phyloP scores from a whole-genome alignment of 1,140 invertebrate species.

The Orchestia grillus region DNA sequence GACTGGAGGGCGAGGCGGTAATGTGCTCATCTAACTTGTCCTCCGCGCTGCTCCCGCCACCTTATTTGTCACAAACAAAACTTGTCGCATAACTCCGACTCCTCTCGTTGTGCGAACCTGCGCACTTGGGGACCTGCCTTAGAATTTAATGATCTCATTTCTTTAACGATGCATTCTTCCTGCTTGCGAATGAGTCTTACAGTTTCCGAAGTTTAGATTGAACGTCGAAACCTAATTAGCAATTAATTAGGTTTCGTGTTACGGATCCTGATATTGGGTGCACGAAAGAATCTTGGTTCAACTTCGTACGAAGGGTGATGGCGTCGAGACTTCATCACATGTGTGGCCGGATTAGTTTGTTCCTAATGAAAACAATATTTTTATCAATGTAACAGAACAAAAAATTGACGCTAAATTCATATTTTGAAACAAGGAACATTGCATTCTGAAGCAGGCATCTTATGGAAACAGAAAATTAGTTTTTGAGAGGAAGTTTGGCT shows the following conservation, averaged over 20 bases:
- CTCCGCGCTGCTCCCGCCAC: neutral
- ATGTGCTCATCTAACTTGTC: conserved; percentile 1
- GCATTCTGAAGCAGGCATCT: too few relatives aligned
- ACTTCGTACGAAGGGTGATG: neutral
- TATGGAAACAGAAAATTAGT: too few relatives aligned
- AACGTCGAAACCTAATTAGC: conserved; percentile 7
- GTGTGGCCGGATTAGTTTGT: neutral
- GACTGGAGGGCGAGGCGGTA: neutral
- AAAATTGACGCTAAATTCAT: too few relatives aligned
- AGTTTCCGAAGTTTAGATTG: neutral
- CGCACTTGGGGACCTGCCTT: neutral
- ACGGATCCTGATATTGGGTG: neutral
- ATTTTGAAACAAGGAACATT: too few relatives aligned
- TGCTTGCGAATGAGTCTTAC: neutral
- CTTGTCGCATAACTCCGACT: neutral
- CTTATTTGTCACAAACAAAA: conserved; percentile 44
- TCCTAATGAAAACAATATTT: too few relatives aligned
- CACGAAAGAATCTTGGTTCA: neutral
- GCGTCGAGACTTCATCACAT: neutral
- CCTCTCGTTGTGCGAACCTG: neutral
- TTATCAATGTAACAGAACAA: too few relatives aligned
- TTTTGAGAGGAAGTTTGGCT: too few relatives aligned
- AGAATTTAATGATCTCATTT: conserved; percentile 35
- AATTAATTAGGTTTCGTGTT: neutral
- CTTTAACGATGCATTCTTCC: neutral